Evolutionary conservation across 2,113 vertebrate genomes (phyloP).

Genomic region (Lepus timidus): DNA sequence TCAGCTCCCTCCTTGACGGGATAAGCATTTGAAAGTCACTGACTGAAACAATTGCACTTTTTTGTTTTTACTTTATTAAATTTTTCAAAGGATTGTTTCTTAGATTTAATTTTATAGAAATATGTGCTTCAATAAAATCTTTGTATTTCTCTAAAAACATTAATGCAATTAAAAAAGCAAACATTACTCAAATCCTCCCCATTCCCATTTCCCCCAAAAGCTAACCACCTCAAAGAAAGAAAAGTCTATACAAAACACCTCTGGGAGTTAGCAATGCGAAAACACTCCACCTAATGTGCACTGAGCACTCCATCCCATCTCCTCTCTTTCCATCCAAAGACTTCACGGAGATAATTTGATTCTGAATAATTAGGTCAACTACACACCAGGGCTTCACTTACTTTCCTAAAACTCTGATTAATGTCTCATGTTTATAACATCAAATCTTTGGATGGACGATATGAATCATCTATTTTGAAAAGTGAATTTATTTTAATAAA

Average conservation of each 20-base stretch:
- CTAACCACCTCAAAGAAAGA: background rate
- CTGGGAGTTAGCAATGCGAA: background rate
- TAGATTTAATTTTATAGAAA: background rate
- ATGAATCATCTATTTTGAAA: constrained; percentile 50
- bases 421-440: constrained; percentile 5
- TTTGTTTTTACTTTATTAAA: background rate
- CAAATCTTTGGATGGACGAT: constrained; percentile 17
- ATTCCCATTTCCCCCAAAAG: too few relatives aligned
- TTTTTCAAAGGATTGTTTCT: background rate
- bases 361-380: constrained; percentile 10
- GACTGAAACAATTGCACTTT: background rate
- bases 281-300: rapidly evolving
- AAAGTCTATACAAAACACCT: background rate
- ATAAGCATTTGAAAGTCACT: background rate
- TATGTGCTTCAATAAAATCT: background rate
- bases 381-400: background rate
- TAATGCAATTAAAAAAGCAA: background rate
- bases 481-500: constrained; percentile 13
- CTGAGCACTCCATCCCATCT: background rate
- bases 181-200: background rate
- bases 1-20: background rate
- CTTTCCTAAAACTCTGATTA: background rate
- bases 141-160: background rate
- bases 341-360: background rate
- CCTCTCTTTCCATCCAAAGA: background rate